Evolutionary conservation across 2,888 invertebrate genomes (phyloP).

Genomic region (Polylopha cassiicola): DNA sequence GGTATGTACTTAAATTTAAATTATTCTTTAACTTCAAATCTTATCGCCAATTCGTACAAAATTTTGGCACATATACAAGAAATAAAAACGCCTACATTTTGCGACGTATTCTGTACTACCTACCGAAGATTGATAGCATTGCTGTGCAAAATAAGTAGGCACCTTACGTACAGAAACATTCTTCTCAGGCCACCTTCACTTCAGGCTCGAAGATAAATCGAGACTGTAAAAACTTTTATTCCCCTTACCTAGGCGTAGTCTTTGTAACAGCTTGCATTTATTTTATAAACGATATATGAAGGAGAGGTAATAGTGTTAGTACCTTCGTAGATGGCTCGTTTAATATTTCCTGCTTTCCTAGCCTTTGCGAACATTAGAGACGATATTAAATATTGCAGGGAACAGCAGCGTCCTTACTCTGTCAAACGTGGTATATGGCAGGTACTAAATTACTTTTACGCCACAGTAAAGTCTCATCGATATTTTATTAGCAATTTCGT

Average conservation of each 20-base stretch:
- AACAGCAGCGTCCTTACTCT: constrained; percentile 1
- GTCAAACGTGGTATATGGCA: no score
- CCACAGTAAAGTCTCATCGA: no score
- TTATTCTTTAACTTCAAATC: no score
- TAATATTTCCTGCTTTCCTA: constrained; percentile 23
- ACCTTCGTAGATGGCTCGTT: constrained; percentile 18
- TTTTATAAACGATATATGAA: constrained; percentile 46
- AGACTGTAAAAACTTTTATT: constrained; percentile 49
- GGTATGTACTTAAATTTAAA: no score
- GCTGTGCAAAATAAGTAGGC: constrained; percentile 31
- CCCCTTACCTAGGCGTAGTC: constrained; percentile 30
- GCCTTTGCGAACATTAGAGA: constrained; percentile 23
- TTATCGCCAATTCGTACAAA: no score
- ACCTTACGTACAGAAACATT: constrained; percentile 24
- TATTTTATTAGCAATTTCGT: no score
- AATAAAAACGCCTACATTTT: constrained; percentile 10
- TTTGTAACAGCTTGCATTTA: constrained; percentile 55
- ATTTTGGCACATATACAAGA: no score
- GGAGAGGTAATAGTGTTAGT: constrained; percentile 26
- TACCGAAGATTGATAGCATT: constrained; percentile 28
- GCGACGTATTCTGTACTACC: constrained; percentile 14
- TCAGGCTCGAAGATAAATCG: constrained; percentile 48
- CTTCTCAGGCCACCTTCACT: constrained; percentile 36
- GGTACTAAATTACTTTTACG: no score
- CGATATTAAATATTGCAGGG: constrained; percentile 24